These are phyloP conservation scores for Melanostigma gelatinosum DNA, from an alignment of 2,113 vertebrate species.

Conservation along the genomic window DNA sequence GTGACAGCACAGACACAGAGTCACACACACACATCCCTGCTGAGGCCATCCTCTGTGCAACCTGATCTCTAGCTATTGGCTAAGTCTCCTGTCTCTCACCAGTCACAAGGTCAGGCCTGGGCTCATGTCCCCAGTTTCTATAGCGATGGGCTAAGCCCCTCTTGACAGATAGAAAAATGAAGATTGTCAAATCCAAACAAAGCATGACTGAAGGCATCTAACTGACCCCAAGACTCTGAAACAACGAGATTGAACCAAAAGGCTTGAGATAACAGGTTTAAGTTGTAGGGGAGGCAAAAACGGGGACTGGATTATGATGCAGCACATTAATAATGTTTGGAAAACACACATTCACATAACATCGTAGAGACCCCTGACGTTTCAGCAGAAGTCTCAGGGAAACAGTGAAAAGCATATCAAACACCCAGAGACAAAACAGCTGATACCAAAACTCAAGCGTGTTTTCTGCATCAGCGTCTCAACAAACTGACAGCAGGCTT, in stretches of 20 bases:
- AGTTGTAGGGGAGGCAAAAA: constrained; percentile 12
- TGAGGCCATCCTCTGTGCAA: constrained; percentile 73
- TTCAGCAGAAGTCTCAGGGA: constrained; percentile 46
- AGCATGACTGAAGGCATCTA: constrained; percentile 56
- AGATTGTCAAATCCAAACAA: constrained; percentile 67
- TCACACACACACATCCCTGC: constrained; percentile 60
- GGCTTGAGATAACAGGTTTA: constrained; percentile 28
- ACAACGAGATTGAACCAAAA: constrained; percentile 23
- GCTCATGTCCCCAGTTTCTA: constrained; percentile 72
- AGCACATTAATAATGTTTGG: constrained; percentile 46
- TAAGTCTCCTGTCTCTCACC: constrained; percentile 67
- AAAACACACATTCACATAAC: constrained; percentile 65
- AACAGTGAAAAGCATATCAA: constrained; percentile 63
- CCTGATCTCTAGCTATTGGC: constrained; percentile 76
- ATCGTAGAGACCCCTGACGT: constrained; percentile 41
- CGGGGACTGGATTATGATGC: constrained; percentile 21
- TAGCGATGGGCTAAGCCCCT: constrained; percentile 64
- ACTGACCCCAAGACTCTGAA: constrained; percentile 52
- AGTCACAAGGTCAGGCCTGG: constrained; percentile 74
- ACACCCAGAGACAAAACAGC: constrained; percentile 62
- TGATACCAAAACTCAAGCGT: constrained; percentile 57
- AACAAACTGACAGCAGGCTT: constrained; percentile 68
- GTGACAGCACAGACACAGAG: constrained; percentile 75
- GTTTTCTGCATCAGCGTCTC: constrained; percentile 73
- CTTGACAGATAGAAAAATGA: constrained; percentile 59